A percentile compares a stretch with the other conserved stretches of the same genome.
phyloP scores from a whole-genome alignment of 2,888 invertebrate species.

The Campoplex nolae region DNA sequence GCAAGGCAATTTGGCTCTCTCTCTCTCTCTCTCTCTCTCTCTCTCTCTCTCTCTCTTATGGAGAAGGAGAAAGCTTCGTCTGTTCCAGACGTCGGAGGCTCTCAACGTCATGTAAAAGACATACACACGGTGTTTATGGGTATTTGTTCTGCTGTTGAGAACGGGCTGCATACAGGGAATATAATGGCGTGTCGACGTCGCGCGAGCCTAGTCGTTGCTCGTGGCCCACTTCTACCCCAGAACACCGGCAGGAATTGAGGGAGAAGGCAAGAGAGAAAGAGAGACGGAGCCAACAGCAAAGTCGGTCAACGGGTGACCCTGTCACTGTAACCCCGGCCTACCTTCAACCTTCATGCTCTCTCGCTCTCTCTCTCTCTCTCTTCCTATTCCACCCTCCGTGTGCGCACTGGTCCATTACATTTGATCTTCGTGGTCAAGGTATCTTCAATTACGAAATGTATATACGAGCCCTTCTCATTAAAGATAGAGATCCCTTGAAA shows the following conservation, averaged over 20 bases:
- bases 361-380: conserved; percentile 17
- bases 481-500: neutral
- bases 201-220: conserved; percentile 13
- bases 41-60: no score
- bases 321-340: conserved; percentile 74
- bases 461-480: conserved; percentile 3
- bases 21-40: no score
- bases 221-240: conserved; percentile 51
- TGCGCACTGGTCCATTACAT: conserved; percentile 57
- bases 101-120: conserved; percentile 7
- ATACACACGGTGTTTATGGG: conserved; percentile 10
- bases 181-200: conserved; percentile 56
- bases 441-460: conserved; percentile 31
- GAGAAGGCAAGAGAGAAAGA: conserved; percentile 42
- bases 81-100: conserved; percentile 8
- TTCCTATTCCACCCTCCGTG: conserved; percentile 37
- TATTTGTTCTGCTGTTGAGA: conserved; percentile 19
- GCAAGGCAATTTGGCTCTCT: conserved; percentile 36
- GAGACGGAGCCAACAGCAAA: conserved; percentile 67
- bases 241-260: conserved; percentile 23
- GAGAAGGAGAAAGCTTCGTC: conserved; percentile 24
- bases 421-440: conserved; percentile 52
- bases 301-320: conserved; percentile 82
- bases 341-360: conserved; percentile 57
- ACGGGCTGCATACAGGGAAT: conserved; percentile 18